Base-by-base conservation (phyloP, 2,888 invertebrate genomes). In the Colletes collaris region DNA sequence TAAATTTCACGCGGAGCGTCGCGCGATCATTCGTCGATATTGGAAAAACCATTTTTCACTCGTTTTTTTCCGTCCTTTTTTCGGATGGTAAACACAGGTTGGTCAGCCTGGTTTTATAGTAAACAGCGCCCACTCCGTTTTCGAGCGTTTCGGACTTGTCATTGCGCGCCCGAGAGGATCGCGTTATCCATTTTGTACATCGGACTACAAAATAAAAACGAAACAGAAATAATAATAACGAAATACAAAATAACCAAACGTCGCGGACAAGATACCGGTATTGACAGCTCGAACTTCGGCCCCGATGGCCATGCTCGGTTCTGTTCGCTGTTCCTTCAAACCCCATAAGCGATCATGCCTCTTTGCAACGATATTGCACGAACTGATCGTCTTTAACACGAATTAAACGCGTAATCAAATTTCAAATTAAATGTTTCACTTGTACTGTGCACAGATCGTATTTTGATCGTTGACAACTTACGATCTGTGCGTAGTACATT, bases 41-140 rank as follows among this genome's bases (percentile, higher is more conserved):
- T 79, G 75, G 68, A 66, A 72, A 75, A 79, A 68, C 58, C 75
- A 81, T 81, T 75, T 76, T 79, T 71, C 80, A 69, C 62, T 64
- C 53, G 56, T 71, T 65, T 46, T 16, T 8, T 8, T 13, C 1
- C 40, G 3, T 8, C n/a, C 11, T n/a, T 49, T 35, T 7, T 60
- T 64, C 52, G 40, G 50, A 8, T 68, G 62, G 72, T 65, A 81
- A 81, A 80, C 76, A 81, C 68, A 70, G 70, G 70, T 70, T 59
- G 63, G 66, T 56, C 69, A 79, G 64, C 66, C 58, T 37, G 44
- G 74, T 74, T 81, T 81, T 40, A 76, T 55, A 63, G 66, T 70
- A 74, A 74, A 81, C 74, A 79, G 67, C 69, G 46, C 64, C 66
- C 63, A 59, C 40, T 50, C 8, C 53, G 62, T 8, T 65, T 16